phyloP scores from a whole-genome alignment of 2,113 vertebrate genomes.

The Leptobrachium ailaonicum region DNA sequence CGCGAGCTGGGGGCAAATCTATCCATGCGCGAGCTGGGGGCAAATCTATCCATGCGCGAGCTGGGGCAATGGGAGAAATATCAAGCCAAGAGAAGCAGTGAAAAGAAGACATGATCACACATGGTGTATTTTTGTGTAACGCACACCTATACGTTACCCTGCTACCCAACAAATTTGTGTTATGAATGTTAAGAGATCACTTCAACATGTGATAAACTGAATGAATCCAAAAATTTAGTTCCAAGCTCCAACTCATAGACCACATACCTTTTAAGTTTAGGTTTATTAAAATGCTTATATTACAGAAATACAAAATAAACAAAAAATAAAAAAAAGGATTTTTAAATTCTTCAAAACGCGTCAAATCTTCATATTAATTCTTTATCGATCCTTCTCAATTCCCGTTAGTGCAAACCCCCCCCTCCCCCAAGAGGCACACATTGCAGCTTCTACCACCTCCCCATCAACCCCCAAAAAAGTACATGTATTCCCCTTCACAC shows the following conservation, averaged over 20 bases:
- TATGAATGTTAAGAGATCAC: too few relatives aligned
- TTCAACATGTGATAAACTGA: too few relatives aligned
- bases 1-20: too few relatives aligned
- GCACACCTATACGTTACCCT: too few relatives aligned
- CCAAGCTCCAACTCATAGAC: not conserved
- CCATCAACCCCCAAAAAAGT: not conserved
- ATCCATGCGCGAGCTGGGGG: too few relatives aligned
- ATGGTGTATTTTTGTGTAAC: too few relatives aligned
- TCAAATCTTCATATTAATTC: slow-evolving; percentile 23
- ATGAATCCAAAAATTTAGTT: too few relatives aligned
- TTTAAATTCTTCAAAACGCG: not conserved
- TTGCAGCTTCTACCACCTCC: not conserved
- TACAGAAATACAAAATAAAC: slow-evolving; percentile 47
- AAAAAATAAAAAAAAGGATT: slow-evolving; percentile 11
- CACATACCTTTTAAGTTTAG: not conserved
- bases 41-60: too few relatives aligned
- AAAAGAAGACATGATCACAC: too few relatives aligned
- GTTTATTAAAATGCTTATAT: slow-evolving; percentile 43
- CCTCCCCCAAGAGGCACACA: slow-evolving; percentile 11
- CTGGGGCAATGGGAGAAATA: too few relatives aligned
- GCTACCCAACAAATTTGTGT: too few relatives aligned
- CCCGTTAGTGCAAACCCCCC: slow-evolving; percentile 31
- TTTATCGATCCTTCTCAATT: slow-evolving; percentile 16
- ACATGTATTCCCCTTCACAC: not conserved
- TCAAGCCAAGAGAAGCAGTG: too few relatives aligned